Base-by-base conservation (phyloP, 2,797 vertebrate species). In the Microhierax caerulescens region DNA sequence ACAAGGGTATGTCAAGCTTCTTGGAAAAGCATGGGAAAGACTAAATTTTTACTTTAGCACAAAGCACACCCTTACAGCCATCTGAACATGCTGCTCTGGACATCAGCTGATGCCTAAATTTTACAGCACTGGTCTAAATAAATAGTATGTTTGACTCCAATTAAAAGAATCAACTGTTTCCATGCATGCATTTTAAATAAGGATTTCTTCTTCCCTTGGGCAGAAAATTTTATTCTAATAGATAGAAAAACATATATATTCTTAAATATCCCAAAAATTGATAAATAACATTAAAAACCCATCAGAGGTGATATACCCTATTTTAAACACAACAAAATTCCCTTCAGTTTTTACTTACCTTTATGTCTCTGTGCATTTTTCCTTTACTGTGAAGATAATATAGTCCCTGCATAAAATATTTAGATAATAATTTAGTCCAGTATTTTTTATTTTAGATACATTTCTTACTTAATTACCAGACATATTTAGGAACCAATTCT, bases 311-410 rank as follows among this genome's bases (percentile, higher is more conserved):
- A 80, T 18, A 18, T 1, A 45, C 39, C 9, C 18, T 51, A 74
- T 59, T 51, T 65, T 37, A n/a, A 88, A 90, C 75, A 47, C 11
- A 90, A 10, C 7, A 51, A 89, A 88, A 69, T 45, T 30, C 9
- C 27, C 60, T 59, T 91, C 69, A 27, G 18, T 14, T 87, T 69
- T 97, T 28, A 72, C 98, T 97, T 98, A 99, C 99, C 99, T 99
- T 99, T 96, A 99, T 99, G 96, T 99, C 99, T 98, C 99, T 99
- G 98, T 99, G 99, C 99, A 99, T 99, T 98, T 99, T 99, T 97
- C 99, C 99, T 99, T 99, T 99, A 98, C 98, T 99, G 95, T 99
- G 99, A 96, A 99, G 99, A 96, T 99, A 99, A 98, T 99, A 99
- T 19, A 99, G 98, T 95, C 99, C 99, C 99, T 99, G 97, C 4